phyloP scores from a whole-genome alignment of 2,797 vertebrate genomes.

The Poecile montanus region DNA sequence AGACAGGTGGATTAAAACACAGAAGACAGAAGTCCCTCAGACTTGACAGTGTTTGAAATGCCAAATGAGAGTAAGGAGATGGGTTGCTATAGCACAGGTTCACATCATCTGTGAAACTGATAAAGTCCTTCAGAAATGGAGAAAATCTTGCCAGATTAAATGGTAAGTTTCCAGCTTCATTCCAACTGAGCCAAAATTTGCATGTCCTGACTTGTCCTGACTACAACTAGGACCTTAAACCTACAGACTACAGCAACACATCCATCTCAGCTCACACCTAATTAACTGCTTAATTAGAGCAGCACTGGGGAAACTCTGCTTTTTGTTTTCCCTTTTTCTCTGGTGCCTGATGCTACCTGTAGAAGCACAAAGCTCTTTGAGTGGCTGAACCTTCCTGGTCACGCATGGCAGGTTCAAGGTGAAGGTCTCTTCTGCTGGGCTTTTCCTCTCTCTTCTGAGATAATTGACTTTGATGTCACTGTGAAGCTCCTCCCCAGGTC shows the following conservation, averaged over 20 bases:
- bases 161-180: background rate
- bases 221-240: background rate
- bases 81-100: background rate
- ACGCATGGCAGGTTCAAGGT: rapidly evolving
- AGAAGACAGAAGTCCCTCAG: background rate
- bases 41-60: background rate
- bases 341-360: background rate
- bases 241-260: background rate
- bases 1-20: background rate
- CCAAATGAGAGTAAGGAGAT: background rate
- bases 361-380: background rate
- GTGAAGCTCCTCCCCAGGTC: background rate
- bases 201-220: background rate
- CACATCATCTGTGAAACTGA: background rate
- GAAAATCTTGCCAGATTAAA: background rate
- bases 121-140: background rate
- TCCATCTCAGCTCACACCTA: background rate
- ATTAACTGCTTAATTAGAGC: constrained; percentile 19
- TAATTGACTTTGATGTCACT: background rate
- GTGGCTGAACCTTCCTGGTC: background rate
- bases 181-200: background rate
- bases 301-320: background rate
- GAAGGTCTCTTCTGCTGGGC: background rate
- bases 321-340: background rate
- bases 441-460: background rate